phyloP scores from a whole-genome alignment of 1,140 invertebrate genomes.

The Bombus affinis region DNA sequence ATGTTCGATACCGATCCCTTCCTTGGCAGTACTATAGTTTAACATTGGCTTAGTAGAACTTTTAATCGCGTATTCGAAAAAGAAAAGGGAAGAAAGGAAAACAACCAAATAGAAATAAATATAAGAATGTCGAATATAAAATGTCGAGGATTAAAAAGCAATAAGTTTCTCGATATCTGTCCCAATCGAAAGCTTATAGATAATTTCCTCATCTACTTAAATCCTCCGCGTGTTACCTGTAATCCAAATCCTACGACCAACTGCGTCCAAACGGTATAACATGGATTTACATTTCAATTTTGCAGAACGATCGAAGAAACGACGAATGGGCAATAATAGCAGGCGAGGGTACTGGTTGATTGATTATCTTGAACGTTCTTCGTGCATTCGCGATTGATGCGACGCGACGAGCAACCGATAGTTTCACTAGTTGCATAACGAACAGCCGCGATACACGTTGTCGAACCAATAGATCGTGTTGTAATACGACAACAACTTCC shows the following conservation, averaged over 20 bases:
- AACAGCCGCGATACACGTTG: constrained; percentile 44
- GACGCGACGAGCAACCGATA: constrained; percentile 67
- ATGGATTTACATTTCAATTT: constrained; percentile 12
- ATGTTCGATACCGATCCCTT: no score
- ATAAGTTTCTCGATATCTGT: no score
- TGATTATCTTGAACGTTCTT: constrained; percentile 29
- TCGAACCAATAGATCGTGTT: constrained; percentile 52
- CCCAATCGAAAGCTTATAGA: not conserved
- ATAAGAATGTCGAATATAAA: no score
- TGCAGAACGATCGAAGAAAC: not conserved
- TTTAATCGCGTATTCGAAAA: no score
- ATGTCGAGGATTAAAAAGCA: no score
- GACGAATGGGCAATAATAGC: not conserved
- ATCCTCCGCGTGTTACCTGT: not conserved
- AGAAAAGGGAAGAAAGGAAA: no score
- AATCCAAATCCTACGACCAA: not conserved
- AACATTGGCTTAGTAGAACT: no score
- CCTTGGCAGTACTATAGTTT: no score
- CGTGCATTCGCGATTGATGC: constrained; percentile 62
- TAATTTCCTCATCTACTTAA: not conserved
- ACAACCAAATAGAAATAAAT: no score
- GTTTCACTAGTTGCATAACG: constrained; percentile 77
- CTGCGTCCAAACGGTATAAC: not conserved
- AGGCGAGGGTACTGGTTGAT: constrained; percentile 14
- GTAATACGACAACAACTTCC: constrained; percentile 45